Conservation (phyloP, 2,888 invertebrate genomes). For the Orthosia gothica region DNA sequence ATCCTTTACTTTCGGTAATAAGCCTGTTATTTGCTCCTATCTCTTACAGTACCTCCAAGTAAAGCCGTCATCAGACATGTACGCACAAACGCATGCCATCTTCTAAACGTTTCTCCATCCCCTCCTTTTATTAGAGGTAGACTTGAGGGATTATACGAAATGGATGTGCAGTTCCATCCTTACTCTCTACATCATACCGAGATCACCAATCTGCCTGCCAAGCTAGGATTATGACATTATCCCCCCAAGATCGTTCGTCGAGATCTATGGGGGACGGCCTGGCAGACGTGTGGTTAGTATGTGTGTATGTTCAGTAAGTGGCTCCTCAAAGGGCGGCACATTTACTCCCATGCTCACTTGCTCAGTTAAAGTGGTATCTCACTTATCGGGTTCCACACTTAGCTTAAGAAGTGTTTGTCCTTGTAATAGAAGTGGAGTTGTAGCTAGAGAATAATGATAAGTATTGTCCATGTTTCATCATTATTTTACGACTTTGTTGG, state of each 20-base stretch:
- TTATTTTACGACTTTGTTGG: not conserved
- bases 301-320: slow-evolving; percentile 50
- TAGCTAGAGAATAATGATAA: slow-evolving; percentile 14
- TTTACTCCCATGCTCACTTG: slow-evolving; percentile 50
- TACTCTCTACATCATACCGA: slow-evolving; percentile 50
- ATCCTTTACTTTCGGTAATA: not conserved
- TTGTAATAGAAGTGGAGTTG: slow-evolving; percentile 40
- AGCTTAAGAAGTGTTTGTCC: slow-evolving; percentile 47
- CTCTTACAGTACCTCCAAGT: not conserved
- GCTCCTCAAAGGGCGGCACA: slow-evolving; percentile 57
- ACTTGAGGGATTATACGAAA: slow-evolving; percentile 53
- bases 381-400: slow-evolving; percentile 58
- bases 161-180: slow-evolving; percentile 52
- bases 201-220: slow-evolving; percentile 64
- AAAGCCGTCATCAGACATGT: slow-evolving; percentile 39
- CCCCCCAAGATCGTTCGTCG: slow-evolving; percentile 57
- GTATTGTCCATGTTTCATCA: not conserved
- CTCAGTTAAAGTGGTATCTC: slow-evolving; percentile 56
- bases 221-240: slow-evolving; percentile 63
- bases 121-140: slow-evolving; percentile 12
- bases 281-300: slow-evolving; percentile 26
- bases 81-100: slow-evolving; percentile 32
- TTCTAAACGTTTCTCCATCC: slow-evolving; percentile 6
- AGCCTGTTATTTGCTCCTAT: not conserved
- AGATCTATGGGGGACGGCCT: slow-evolving; percentile 51